phyloP scores from a whole-genome alignment of 2,797 vertebrate genomes.

The Gambusia yucatana region DNA sequence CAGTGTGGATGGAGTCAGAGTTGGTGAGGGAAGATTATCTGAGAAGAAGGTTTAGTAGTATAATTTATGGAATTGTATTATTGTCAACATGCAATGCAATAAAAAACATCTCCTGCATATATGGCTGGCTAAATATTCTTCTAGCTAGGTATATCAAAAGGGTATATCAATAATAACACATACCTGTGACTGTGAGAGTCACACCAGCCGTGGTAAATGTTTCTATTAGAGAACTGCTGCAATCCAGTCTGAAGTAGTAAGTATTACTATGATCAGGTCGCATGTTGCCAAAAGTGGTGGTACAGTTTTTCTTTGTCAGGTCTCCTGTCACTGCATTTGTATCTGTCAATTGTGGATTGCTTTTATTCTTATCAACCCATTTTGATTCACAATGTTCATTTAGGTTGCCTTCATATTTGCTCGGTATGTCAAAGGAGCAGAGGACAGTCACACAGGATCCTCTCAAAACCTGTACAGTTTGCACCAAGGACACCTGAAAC shows the following conservation, averaged over 20 bases:
- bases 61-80: too few species aligned
- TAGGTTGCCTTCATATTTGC: accelerated
- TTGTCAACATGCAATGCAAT: too few species aligned
- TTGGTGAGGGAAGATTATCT: slow-evolving; percentile 26
- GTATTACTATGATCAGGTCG: accelerated
- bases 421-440: slow-evolving; percentile 8
- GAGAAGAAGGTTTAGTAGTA: background rate
- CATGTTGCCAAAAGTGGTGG: slow-evolving; percentile 31
- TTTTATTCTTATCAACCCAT: accelerated
- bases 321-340: background rate
- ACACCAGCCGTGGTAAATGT: accelerated
- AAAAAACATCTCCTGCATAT: background rate
- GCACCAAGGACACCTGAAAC: background rate
- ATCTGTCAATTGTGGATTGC: too few species aligned
- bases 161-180: background rate
- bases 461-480: slow-evolving; percentile 13
- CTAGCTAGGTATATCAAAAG: background rate
- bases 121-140: background rate
- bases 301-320: slow-evolving; percentile 25
- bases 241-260: slow-evolving; percentile 15
- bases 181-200: slow-evolving; percentile 14
- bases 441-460: slow-evolving; percentile 59
- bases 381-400: background rate
- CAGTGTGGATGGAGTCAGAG: slow-evolving; percentile 25
- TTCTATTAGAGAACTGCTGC: accelerated